A percentile compares a stretch with the other conserved stretches of the same genome.
Conservation (phyloP, 30 jellyfish, hydroid and myxozoan genomes). For the Kudoa iwatai region DNA sequence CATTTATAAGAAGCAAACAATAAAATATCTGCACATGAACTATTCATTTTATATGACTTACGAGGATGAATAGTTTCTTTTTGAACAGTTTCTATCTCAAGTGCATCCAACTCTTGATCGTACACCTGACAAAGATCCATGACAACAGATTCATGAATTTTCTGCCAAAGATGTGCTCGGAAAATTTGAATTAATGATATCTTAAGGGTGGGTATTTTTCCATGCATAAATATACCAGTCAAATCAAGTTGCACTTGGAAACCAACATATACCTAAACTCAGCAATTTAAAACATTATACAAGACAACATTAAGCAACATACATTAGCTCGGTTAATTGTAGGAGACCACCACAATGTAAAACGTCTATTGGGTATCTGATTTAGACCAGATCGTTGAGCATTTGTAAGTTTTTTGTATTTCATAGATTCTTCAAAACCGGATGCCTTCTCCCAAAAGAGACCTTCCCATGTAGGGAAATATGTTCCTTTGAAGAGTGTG, state of each 20-base stretch:
- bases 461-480: slow-evolving; percentile 99
- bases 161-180: slow-evolving; percentile 99
- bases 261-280: slow-evolving; percentile 72
- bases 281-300: neutral
- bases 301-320: slow-evolving; percentile 1
- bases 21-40: slow-evolving; percentile 90
- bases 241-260: slow-evolving; percentile 93
- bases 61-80: slow-evolving; percentile 95
- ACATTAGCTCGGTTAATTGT: slow-evolving; percentile 93
- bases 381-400: slow-evolving; percentile 94
- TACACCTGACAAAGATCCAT: slow-evolving; percentile 96
- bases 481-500: slow-evolving; percentile 82
- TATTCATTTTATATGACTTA: slow-evolving; percentile 88
- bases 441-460: slow-evolving; percentile 97
- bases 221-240: slow-evolving; percentile 97
- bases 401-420: slow-evolving; percentile 66
- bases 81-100: slow-evolving; percentile 88
- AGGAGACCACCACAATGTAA: slow-evolving; percentile 98
- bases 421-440: slow-evolving; percentile 96
- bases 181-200: slow-evolving; percentile 72
- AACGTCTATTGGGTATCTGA: slow-evolving; percentile 86
- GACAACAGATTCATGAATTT: slow-evolving; percentile 86
- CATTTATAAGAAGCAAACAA: slow-evolving; percentile 94
- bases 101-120: slow-evolving; percentile 89
- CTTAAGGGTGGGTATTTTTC: slow-evolving; percentile 79